phyloP scores from a whole-genome alignment of 1,140 invertebrate species.

The Polypedilum vanderplanki region DNA sequence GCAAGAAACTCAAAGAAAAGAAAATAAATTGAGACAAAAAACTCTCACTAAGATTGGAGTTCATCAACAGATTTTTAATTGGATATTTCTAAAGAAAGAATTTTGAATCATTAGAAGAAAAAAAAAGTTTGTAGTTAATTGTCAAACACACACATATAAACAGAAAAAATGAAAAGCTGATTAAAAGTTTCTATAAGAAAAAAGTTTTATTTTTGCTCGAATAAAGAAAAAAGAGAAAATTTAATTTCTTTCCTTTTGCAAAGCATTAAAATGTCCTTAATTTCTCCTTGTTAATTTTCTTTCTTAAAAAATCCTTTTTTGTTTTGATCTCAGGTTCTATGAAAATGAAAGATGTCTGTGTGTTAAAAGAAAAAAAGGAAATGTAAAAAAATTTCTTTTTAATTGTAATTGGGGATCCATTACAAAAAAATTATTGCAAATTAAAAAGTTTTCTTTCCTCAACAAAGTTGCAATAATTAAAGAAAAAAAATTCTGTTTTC shows the following conservation, averaged over 20 bases:
- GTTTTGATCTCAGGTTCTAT: slow-evolving; percentile 23
- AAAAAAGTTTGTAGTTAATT: slow-evolving; percentile 7
- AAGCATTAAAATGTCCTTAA: background rate
- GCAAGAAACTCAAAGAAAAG: too few species aligned
- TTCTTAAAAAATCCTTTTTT: background rate
- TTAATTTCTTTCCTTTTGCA: too few species aligned
- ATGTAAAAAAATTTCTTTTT: background rate
- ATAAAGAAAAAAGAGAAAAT: background rate
- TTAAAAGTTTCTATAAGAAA: background rate
- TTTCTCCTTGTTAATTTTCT: background rate
- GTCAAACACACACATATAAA: background rate
- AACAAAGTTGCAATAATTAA: too few species aligned
- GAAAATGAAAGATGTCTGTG: background rate
- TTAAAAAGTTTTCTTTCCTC: background rate
- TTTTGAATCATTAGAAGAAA: background rate
- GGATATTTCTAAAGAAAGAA: too few species aligned
- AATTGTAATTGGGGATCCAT: background rate
- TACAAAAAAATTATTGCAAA: background rate
- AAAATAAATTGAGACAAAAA: too few species aligned
- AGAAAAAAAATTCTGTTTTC: too few species aligned
- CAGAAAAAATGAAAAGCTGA: background rate
- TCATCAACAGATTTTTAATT: too few species aligned
- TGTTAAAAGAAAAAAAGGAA: background rate
- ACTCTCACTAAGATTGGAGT: too few species aligned
- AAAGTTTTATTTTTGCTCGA: slow-evolving; percentile 9